phyloP scores from a whole-genome alignment of 2,888 invertebrate genomes.

The Brassicogethes aeneus region DNA sequence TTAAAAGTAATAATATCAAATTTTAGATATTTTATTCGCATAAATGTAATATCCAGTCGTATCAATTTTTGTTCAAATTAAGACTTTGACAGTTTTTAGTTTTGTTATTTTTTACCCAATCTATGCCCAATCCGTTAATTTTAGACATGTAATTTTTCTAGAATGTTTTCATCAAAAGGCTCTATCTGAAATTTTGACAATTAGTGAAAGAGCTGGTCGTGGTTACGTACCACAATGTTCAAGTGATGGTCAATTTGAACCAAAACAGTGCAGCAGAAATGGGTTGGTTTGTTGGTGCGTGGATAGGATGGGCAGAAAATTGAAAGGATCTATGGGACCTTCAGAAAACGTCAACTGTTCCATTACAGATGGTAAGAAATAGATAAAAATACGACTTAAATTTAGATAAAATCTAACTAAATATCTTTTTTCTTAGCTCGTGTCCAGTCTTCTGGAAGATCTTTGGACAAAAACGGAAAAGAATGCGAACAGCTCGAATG shows the following conservation, averaged over 20 bases:
- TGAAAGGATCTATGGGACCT: slow-evolving; percentile 72
- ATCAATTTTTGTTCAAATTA: no score
- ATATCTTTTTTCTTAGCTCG: slow-evolving; percentile 25
- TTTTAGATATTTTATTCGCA: no score
- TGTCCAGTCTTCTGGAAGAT: slow-evolving; percentile 29
- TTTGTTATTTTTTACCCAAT: no score
- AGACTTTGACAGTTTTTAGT: no score
- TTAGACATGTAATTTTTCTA: slow-evolving; percentile 20
- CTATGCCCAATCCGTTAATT: no score
- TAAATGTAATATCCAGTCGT: no score
- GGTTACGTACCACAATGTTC: slow-evolving; percentile 80
- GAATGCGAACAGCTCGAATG: slow-evolving; percentile 65
- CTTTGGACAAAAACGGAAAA: slow-evolving; percentile 32
- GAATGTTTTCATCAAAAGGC: slow-evolving; percentile 71
- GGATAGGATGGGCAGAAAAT: slow-evolving; percentile 66
- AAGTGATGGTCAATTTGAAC: slow-evolving; percentile 61
- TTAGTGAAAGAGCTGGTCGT: slow-evolving; percentile 70
- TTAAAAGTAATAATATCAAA: no score
- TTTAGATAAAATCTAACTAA: not conserved
- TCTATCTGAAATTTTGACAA: slow-evolving; percentile 64
- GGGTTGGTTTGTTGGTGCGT: slow-evolving; percentile 86
- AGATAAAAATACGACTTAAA: slow-evolving; percentile 5
- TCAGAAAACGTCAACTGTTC: slow-evolving; percentile 60
- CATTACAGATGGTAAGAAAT: slow-evolving; percentile 30
- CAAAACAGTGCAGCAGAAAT: slow-evolving; percentile 74